A percentile compares a stretch with the other conserved stretches of the same genome.
phyloP scores from a whole-genome alignment of 2,797 vertebrate genomes.

The Fringilla coelebs region DNA sequence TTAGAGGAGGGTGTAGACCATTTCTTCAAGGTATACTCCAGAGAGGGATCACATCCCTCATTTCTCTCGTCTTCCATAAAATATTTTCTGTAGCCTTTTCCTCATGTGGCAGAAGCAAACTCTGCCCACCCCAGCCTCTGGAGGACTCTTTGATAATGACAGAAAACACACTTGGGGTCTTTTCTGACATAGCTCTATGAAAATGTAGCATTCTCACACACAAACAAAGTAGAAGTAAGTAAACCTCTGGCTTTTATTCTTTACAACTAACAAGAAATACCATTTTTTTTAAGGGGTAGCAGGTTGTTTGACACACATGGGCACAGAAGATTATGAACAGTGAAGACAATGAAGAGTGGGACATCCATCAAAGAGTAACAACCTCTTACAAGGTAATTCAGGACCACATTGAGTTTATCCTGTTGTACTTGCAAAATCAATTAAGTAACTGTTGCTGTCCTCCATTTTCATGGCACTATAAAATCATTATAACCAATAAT shows the following conservation, averaged over 20 bases:
- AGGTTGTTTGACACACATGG: constrained; percentile 11
- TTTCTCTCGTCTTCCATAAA: background rate
- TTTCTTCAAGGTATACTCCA: background rate
- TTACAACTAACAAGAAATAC: constrained; percentile 18
- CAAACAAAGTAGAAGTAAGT: background rate
- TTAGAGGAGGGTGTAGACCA: background rate
- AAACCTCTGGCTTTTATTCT: background rate
- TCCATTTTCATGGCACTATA: background rate
- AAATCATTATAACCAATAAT: background rate
- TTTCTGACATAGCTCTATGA: background rate
- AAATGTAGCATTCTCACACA: background rate
- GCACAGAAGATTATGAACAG: constrained; percentile 56
- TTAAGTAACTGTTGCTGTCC: background rate
- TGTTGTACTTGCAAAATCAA: background rate
- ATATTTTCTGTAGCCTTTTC: background rate
- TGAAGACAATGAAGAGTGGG: constrained; percentile 67
- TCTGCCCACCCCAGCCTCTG: background rate
- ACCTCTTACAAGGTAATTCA: constrained; percentile 70
- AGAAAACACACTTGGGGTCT: background rate
- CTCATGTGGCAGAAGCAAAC: background rate
- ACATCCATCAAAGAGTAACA: constrained; percentile 50
- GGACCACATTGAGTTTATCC: background rate
- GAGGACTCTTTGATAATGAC: background rate
- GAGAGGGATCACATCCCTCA: background rate
- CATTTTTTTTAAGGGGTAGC: constrained; percentile 34